These are phyloP conservation scores for Himalopsyche japonica DNA, from an alignment of 2,888 invertebrate genomes.

Conservation along the genomic window DNA sequence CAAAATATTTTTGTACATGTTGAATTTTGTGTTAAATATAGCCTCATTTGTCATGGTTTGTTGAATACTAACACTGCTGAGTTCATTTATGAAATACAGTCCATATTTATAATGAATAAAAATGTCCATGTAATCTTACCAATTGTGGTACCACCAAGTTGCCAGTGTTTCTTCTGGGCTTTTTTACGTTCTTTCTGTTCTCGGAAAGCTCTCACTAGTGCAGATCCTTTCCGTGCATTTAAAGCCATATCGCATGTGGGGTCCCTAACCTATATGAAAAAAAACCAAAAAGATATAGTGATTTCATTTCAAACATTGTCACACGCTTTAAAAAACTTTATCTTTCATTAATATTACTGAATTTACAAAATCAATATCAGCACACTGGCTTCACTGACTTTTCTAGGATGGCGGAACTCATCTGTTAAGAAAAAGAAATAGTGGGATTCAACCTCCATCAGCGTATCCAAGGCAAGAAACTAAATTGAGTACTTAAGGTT, in stretches of 20 bases:
- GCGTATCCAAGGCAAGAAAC: not conserved
- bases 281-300: not conserved
- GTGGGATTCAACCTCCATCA: too few species aligned
- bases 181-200: constrained; percentile 97
- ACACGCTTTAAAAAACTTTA: too few species aligned
- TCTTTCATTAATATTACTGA: too few species aligned
- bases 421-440: too few species aligned
- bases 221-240: constrained; percentile 91
- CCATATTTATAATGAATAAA: not conserved
- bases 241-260: constrained; percentile 98
- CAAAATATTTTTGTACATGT: too few species aligned
- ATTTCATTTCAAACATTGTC: too few species aligned
- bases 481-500: not conserved
- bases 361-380: too few species aligned
- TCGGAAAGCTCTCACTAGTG: constrained; percentile 84
- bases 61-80: too few species aligned
- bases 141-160: constrained; percentile 92
- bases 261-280: constrained; percentile 68
- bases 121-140: constrained; percentile 54
- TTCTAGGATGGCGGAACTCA: too few species aligned
- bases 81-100: not conserved
- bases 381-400: too few species aligned
- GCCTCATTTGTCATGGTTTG: too few species aligned
- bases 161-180: constrained; percentile 99
- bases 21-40: too few species aligned